Evolutionary conservation across 1,140 invertebrate genomes (phyloP).

Genomic region (Anoplolepis gracilipes): DNA sequence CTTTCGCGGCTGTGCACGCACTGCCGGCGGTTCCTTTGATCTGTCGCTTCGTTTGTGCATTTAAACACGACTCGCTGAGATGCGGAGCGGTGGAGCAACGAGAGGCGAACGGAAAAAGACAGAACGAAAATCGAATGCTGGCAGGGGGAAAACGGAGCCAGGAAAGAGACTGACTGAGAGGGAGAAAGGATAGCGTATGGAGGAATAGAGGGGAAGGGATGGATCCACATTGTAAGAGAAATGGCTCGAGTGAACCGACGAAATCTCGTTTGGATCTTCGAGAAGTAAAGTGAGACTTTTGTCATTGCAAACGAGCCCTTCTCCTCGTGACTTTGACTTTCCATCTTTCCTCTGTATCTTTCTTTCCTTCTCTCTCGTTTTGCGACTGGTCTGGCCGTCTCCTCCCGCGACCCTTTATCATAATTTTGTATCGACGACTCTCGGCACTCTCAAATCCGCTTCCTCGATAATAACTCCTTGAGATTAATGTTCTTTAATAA

Average conservation of each 20-base stretch:
- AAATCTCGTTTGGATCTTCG: slow-evolving; percentile 76
- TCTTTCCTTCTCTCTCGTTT: slow-evolving; percentile 4
- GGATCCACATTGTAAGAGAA: slow-evolving; percentile 67
- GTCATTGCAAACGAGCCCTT: slow-evolving; percentile 77
- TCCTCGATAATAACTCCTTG: slow-evolving; percentile 68
- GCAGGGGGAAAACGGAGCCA: slow-evolving; percentile 20
- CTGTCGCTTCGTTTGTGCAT: slow-evolving; percentile 82
- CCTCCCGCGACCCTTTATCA: slow-evolving; percentile 72
- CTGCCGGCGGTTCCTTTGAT: slow-evolving; percentile 81
- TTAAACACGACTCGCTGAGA: slow-evolving; percentile 82
- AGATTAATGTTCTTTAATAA: slow-evolving; percentile 75
- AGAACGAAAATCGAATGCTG: slow-evolving; percentile 38
- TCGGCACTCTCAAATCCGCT: slow-evolving; percentile 59
- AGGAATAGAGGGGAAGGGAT: slow-evolving; percentile 27
- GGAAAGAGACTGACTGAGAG: slow-evolving; percentile 34
- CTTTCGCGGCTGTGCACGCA: slow-evolving; percentile 65
- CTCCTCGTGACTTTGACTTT: slow-evolving; percentile 60
- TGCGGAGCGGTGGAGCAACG: slow-evolving; percentile 44
- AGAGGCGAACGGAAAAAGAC: slow-evolving; percentile 49
- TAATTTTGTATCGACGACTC: slow-evolving; percentile 55
- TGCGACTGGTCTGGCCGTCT: slow-evolving; percentile 1
- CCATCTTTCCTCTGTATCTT: not conserved
- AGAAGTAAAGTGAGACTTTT: slow-evolving; percentile 75
- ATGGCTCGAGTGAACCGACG: slow-evolving; percentile 76
- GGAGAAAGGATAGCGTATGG: slow-evolving; percentile 60